Evolutionary conservation across 1,140 invertebrate genomes (phyloP), one percentile per base, ranked within the genome.

Genomic region (Drosophila murphyi): DNA sequence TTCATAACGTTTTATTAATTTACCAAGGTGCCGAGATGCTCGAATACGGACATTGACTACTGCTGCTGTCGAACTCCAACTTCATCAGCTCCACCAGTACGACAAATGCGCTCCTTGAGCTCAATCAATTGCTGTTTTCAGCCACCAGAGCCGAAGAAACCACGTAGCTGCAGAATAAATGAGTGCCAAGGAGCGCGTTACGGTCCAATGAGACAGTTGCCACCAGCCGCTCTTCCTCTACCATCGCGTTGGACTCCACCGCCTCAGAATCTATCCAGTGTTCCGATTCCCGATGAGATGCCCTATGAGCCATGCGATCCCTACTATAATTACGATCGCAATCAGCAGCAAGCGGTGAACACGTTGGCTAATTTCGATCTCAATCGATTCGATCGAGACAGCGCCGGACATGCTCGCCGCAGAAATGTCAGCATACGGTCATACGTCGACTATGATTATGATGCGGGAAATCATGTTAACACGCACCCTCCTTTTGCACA

Each of bases 391-490:
- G 72, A 69, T 5, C 39, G 61, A 1, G 57, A 85, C 31, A 20
- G 52, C 7, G 29, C 28, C 2, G 55, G 5, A 5, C 35, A 12
- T 35, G 64, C 67, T 1, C 72, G 59, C 10, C 56, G 70, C 8
- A 62, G 70, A 12, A 85, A 85, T 64, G 78, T 80, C 4, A 68
- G 50, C 2, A 75, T 86, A 37, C 70, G 74, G 2, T 77, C 81
- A 1, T 56, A 29, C 6, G 57, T 85, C 0, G 77, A 83, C 34
- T 83, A 83, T 43, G 81, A 77, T 31, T 83, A 76, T 35, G 76
- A 79, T 0, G 72, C 56, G 0, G 45, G 34, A 4, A 3, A 43
- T 7, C 10, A 35, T 10, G 12, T 2, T 41, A 20, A 20, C 20
- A 20, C 20, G 20, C 7, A 35, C 10, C 48, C n/a, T 4, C 32